Percentiles rank a stretch among this genome's conserved stretches.
Conservation (phyloP, 2,888 invertebrate species). For the Drosophila percnosoma region DNA sequence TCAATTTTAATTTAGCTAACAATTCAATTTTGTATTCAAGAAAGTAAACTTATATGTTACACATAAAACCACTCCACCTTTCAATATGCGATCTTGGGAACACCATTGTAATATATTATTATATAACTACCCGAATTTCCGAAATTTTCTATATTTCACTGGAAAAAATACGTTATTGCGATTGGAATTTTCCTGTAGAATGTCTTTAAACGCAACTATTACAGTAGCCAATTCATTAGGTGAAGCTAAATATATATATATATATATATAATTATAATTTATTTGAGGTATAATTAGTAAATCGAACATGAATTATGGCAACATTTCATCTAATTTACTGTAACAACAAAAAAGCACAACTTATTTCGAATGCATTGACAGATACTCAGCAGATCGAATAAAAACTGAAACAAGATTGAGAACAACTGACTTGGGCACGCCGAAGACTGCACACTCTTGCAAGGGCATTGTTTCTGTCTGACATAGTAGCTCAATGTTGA, state of each 20-base stretch:
- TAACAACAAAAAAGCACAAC: slow-evolving; percentile 30
- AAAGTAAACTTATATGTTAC: neutral
- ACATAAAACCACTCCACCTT: neutral
- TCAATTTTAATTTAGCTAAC: neutral
- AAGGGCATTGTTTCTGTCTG: neutral
- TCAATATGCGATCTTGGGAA: neutral
- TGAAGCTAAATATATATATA: neutral
- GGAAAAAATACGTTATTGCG: neutral
- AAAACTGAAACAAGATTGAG: slow-evolving; percentile 15
- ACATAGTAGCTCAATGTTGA: neutral
- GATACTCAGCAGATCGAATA: slow-evolving; percentile 12
- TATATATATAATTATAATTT: neutral
- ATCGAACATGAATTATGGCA: slow-evolving; percentile 30
- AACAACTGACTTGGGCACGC: neutral
- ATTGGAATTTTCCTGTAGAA: neutral
- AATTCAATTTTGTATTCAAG: neutral
- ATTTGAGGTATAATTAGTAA: slow-evolving; percentile 31
- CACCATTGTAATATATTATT: neutral
- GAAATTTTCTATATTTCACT: neutral
- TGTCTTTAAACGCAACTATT: neutral
- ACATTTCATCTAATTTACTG: slow-evolving; percentile 20
- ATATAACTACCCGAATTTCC: neutral
- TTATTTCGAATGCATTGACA: slow-evolving; percentile 50
- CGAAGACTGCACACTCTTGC: slow-evolving; percentile 2
- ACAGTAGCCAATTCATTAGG: neutral